A percentile compares a stretch with the other conserved stretches of the same genome.
These are phyloP conservation scores for Eupithecia inturbata DNA, from an alignment of 2,888 invertebrate species.

Conservation along the genomic window DNA sequence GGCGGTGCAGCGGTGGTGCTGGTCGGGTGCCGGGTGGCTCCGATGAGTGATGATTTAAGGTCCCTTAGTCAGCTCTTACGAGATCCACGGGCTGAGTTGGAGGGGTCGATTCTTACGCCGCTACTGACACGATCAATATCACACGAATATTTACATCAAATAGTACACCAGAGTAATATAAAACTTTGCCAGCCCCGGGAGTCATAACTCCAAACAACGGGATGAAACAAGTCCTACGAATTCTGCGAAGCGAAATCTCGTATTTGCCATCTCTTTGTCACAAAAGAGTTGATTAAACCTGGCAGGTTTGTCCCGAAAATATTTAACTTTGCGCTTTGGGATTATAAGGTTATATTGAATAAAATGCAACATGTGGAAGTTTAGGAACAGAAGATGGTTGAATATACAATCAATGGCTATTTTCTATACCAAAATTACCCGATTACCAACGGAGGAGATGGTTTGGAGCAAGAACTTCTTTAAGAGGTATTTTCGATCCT, in stretches of 20 bases:
- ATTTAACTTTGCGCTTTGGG: constrained; percentile 10
- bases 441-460: background rate
- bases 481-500: too few species aligned
- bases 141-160: too few species aligned
- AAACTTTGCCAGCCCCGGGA: background rate
- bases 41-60: too few species aligned
- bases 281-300: constrained; percentile 26
- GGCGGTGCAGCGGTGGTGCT: too few species aligned
- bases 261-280: background rate
- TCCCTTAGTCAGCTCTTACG: too few species aligned
- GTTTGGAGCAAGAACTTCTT: too few species aligned
- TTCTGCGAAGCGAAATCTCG: constrained; percentile 13
- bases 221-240: constrained; percentile 12
- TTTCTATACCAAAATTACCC: background rate
- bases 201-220: constrained; percentile 4
- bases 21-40: too few species aligned
- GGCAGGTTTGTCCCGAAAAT: constrained; percentile 12
- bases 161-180: too few species aligned
- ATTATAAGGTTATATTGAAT: constrained; percentile 1
- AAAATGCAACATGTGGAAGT: background rate
- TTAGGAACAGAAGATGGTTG: background rate
- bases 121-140: too few species aligned
- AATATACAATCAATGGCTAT: background rate
- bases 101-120: too few species aligned
- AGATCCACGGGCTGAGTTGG: too few species aligned